Base-by-base conservation (phyloP, 2,113 vertebrate genomes). In the Burhinus bistriatus region DNA sequence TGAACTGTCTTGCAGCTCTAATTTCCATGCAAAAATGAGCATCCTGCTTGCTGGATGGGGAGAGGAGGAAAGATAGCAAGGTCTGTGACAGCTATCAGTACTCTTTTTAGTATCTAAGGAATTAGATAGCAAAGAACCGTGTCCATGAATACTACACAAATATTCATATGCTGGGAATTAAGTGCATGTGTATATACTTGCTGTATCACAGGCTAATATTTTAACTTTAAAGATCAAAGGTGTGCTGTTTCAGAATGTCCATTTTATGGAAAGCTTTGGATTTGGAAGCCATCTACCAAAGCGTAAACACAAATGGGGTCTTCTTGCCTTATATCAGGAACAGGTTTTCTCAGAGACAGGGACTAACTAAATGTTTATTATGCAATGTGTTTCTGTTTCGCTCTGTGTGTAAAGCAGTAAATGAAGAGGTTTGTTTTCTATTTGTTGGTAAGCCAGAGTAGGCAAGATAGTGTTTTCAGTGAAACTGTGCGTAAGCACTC, bases 21-120 rank as follows among this genome's bases (percentile, higher is more conserved):
- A 82, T 85, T 96, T 85, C 26, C 29, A 18, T 71, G 59, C 58
- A 85, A 88, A 95, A 96, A 72, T 49, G 82, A 91, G 51, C 0
- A 0, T 62, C 15, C 8, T 36, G 8, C 59, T 93, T 90, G 64
- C 71, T 76, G 30, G 44, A 47, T 80, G 40, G 34, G 3, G 6
- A 66, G 11, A 42, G 11, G 7, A 29, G 19, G 34, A 70, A 94
- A 80, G 66, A 89, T 6, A 76, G 22, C 19, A 61, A 52, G 30
- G 51, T 73, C 30, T 79, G 76, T 71, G 52, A n/a, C 47, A 95
- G 21, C 32, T 64, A 23, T 87, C 1, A 0, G 36, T 64, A 47
- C 15, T 87, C 57, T 64, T 88, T 70, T 40, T 36, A 16, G 11
- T 69, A 30, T 42, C 54, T 55, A 55, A 45, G 44, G 47, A 90